phyloP scores from a whole-genome alignment of 2,113 vertebrate species.

The Antigone vipio region DNA sequence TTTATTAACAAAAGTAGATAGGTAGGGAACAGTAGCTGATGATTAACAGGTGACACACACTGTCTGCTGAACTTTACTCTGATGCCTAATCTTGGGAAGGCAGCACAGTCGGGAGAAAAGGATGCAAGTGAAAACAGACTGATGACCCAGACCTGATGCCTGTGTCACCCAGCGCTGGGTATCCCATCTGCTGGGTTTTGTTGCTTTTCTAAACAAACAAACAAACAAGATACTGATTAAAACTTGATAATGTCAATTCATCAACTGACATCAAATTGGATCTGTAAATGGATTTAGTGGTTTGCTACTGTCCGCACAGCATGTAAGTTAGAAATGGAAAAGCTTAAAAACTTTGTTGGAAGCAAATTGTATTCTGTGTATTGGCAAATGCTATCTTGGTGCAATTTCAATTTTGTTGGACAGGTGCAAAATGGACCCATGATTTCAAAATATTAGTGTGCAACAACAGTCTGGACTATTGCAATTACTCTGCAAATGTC shows the following conservation, averaged over 20 bases:
- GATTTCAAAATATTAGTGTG: not conserved
- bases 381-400: not conserved
- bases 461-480: not conserved
- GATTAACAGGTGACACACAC: not conserved
- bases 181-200: not conserved
- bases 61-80: not conserved
- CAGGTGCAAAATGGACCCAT: not conserved
- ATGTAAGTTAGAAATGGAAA: not conserved
- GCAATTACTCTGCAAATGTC: not conserved
- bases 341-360: not conserved
- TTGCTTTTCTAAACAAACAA: not conserved
- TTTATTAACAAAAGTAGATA: not conserved
- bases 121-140: not conserved
- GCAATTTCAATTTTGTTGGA: not conserved
- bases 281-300: not conserved
- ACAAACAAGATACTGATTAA: not conserved
- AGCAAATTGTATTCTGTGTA: not conserved
- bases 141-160: not conserved
- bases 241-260: not conserved
- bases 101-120: not conserved
- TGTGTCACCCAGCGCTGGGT: not conserved
- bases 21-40: not conserved
- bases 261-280: not conserved
- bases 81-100: not conserved
- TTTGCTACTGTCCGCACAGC: not conserved